Evolutionary conservation across 2,888 invertebrate species (phyloP), one percentile per base, ranked within the genome.

Genomic region (Gymnocheta viridis): DNA sequence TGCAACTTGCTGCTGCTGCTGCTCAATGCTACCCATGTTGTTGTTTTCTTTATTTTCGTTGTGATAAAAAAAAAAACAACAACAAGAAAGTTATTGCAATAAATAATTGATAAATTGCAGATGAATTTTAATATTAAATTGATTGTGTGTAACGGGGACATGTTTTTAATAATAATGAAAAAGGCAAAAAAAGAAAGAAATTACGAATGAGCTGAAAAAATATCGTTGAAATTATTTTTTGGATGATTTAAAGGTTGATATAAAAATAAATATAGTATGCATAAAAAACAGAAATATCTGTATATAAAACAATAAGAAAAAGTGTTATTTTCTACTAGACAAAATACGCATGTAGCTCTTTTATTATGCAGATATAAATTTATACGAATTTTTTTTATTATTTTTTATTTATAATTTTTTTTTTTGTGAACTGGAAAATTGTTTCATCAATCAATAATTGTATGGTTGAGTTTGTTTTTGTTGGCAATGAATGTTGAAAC

Each of bases 71-170:
- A 38, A n/a, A n/a, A 51, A 84, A 64, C 74, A 73, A 51, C 19
- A 64, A 54, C 47, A 62, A 87, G 87, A 86, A 89, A 87, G 54
- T 79, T 79, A 72, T 87, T 87, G 88, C 87, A 88, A 90, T 90
- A 89, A 89, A 91, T 90, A 91, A 90, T 90, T 90, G 90, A 90
- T 90, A 89, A 90, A 91, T 90, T 89, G 90, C 89, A 90, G 90
- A 89, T 89, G 90, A 90, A 89, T 89, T 89, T 90, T 89, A 88
- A 89, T 90, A 89, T 89, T 89, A 89, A 89, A 90, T 90, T 77
- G 85, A 85, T 76, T 82, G 85, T 78, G 56, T 85, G 54, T 80
- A 72, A 80, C 49, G 47, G 72, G 80, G 72, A 84, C 60, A 77
- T 73, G 80, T 67, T 73, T 77, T 69, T 72, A 76, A 51, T 62